phyloP scores from a whole-genome alignment of 2,888 invertebrate species.

The Yponomeuta evonymella region DNA sequence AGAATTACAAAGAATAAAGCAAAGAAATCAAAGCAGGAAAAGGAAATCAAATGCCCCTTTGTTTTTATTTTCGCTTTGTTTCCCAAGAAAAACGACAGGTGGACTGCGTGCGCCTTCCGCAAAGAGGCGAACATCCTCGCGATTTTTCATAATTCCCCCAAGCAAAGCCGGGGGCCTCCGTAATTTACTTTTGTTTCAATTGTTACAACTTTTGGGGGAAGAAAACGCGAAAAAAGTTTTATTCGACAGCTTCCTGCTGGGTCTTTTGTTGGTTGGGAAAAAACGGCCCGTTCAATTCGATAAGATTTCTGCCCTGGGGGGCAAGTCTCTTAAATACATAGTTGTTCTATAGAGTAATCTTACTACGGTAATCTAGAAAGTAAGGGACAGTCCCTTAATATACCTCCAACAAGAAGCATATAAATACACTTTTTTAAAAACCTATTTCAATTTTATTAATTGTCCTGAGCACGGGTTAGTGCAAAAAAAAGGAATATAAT shows the following conservation, averaged over 20 bases:
- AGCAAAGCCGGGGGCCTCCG: conserved; percentile 38
- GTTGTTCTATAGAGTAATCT: too few species aligned
- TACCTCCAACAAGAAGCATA: too few species aligned
- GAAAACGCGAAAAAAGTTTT: conserved; percentile 44
- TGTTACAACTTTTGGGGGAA: conserved; percentile 47
- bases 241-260: conserved; percentile 42
- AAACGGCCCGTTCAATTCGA: conserved; percentile 29
- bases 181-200: conserved; percentile 74
- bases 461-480: too few species aligned
- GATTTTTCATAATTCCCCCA: conserved; percentile 62
- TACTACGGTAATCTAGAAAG: too few species aligned
- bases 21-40: not conserved
- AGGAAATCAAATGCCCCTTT: not conserved
- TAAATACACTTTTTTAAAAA: too few species aligned
- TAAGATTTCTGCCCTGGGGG: conserved; percentile 33
- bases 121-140: conserved; percentile 25
- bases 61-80: not conserved
- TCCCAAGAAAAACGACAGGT: not conserved
- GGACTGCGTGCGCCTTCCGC: not conserved
- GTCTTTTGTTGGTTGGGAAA: conserved; percentile 17
- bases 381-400: too few species aligned
- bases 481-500: too few species aligned
- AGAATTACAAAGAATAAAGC: too few species aligned
- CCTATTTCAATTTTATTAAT: too few species aligned
- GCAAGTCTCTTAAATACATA: too few species aligned